Conservation (phyloP, 2,888 invertebrate species). For the Monopis laevigella region DNA sequence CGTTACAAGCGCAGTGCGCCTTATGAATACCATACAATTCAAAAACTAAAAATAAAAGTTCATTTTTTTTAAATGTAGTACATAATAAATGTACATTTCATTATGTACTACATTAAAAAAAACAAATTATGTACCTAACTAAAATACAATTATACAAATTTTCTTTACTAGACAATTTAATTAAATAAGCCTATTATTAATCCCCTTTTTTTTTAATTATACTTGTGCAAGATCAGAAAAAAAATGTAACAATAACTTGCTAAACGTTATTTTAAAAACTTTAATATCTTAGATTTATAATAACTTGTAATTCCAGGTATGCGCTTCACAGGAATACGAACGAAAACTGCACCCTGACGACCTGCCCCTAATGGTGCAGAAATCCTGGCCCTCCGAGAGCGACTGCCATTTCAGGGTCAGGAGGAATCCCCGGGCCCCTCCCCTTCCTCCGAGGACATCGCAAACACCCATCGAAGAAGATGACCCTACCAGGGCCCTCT, state of each 20-base stretch:
- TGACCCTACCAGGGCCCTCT: slow-evolving; percentile 46
- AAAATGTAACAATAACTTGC: not conserved
- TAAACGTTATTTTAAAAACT: not conserved
- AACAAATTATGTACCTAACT: no score
- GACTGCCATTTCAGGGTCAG: slow-evolving; percentile 85
- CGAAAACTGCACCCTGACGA: slow-evolving; percentile 89
- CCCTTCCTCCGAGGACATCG: slow-evolving; percentile 71
- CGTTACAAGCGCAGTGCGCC: no score
- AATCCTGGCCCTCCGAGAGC: slow-evolving; percentile 74
- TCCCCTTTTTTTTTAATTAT: not conserved
- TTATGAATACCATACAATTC: no score
- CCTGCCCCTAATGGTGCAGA: slow-evolving; percentile 82
- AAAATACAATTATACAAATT: no score
- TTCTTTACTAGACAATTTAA: no score
- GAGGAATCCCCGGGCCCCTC: slow-evolving; percentile 83
- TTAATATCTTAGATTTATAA: not conserved
- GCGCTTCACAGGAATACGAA: slow-evolving; percentile 85
- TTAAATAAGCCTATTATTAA: no score
- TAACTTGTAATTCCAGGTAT: slow-evolving; percentile 52
- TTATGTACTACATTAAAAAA: no score
- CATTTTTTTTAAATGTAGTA: no score
- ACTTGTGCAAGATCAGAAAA: not conserved
- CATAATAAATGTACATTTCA: no score
- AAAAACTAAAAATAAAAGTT: no score
- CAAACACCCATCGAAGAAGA: slow-evolving; percentile 39